These are phyloP conservation scores for Eupithecia abbreviata DNA, from an alignment of 2,888 invertebrate genomes.

Conservation along the genomic window DNA sequence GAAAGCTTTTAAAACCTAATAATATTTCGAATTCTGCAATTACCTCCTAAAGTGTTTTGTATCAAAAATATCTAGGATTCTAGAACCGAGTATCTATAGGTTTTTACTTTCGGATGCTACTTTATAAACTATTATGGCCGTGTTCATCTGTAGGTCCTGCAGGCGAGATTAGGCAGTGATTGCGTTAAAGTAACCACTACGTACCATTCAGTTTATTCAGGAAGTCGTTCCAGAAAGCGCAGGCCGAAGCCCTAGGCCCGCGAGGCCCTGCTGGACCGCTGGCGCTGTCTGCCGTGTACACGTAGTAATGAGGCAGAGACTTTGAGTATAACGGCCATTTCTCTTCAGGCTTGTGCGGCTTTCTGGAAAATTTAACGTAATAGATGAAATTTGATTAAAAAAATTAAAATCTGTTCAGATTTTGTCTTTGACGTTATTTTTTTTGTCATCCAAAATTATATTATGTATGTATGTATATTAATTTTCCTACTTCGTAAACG, in stretches of 20 bases:
- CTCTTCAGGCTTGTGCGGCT: constrained; percentile 87
- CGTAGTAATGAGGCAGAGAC: constrained; percentile 93
- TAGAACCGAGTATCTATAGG: no score
- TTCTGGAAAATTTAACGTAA: constrained; percentile 68
- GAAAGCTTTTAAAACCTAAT: no score
- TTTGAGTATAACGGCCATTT: constrained; percentile 95
- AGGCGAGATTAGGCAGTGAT: no score
- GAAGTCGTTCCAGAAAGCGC: constrained; percentile 98
- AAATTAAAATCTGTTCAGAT: background rate
- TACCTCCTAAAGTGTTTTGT: no score
- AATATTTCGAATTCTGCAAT: no score
- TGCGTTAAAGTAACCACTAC: background rate
- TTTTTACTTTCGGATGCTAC: no score
- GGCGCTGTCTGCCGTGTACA: constrained; percentile 92
- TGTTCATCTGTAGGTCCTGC: no score
- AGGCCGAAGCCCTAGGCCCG: constrained; percentile 92
- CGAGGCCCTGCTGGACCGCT: constrained; percentile 86
- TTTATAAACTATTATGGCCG: no score
- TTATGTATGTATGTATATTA: no score
- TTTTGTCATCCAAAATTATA: no score
- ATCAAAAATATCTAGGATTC: no score
- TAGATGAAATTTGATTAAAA: background rate
- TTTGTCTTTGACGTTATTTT: background rate
- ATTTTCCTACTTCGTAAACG: no score
- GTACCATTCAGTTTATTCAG: constrained; percentile 92